Evolutionary conservation across 1,140 invertebrate species (phyloP), one percentile per base, ranked within the genome.

Genomic region (Telenomus remus): DNA sequence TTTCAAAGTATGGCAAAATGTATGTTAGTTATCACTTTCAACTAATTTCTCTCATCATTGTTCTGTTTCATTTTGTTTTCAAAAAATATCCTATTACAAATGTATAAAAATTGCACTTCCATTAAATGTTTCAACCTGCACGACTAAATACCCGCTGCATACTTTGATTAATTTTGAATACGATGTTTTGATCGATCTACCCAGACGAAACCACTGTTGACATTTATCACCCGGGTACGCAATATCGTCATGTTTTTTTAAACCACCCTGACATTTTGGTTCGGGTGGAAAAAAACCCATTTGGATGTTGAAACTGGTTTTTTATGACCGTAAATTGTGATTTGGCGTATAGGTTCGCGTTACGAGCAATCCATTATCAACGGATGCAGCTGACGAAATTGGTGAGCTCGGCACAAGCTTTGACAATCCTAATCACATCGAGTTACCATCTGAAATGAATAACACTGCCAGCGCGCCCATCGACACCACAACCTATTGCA

Each of bases 401-500:
- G 86, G 86, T 68, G 89, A 89, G 76, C 71, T 90, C 83, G 88
- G 89, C 83, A 92, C 91, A 44, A 92, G 92, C 70, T 94, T 94
- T 83, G 93, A 93, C 82, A 93, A 93, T 87, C 92, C 92, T 4
- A 92, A 92, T 85, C 92, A 93, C 76, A 92, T 94, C 65, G 91
- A 93, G 79, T 85, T 92, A 65, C 91, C 92, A 4, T 91, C 86
- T 37, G 78, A 82, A 12, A 80, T 79, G 6, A 83, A 77, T 46
- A 82, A 71, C 84, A 87, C 60, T 60, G 78, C 66, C 81, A 86
- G 80, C 53, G 83, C 64, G 71, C 80, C 87, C 7, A 91, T 95
- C 72, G 93, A 95, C 79, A 89, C 92, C 2, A 91, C 92, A 5
- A 95, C 93, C 0, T 94, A 94, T 79, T 92, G 91, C 83, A 93